Base-by-base conservation (phyloP, 2,113 vertebrate genomes). In the Labeo catla region DNA sequence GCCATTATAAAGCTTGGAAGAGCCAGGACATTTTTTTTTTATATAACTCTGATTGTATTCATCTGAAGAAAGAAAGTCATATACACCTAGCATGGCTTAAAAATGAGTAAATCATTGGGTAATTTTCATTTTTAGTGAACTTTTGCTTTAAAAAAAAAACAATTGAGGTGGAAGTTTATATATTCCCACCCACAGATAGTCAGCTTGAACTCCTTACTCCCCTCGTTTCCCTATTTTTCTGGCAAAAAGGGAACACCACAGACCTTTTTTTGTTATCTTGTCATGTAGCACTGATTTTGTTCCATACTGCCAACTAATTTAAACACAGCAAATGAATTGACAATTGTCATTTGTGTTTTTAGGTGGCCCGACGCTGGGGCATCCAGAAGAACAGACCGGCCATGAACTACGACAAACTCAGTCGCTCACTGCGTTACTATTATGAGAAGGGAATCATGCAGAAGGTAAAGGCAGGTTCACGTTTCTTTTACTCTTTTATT, bases 391-490 rank as follows among this genome's bases (percentile, higher is more conserved):
- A 99, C 93, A 90, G 98, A 1, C 98, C 98, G 0, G 98, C 98
- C 74, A 99, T 99, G 98, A 99, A 99, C 93, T 99, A 99, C 0
- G 98, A 99, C 95, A 99, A 99, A 91, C 95, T 99, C 87, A 99
- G 98, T 92, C 98, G 98, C 63, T 99, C 98, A 2, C 95, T 99
- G 86, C 97, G 98, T 83, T 99, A 99, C 91, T 99, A 99, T 94
- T 99, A 99, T 0, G 98, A 99, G 93, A 99, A 99, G 91, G 98
- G 98, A 92, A 99, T 99, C 94, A 99, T 99, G 98, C 98, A 99
- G 94, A 99, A 99, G 97, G 98, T 93, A 88, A 93, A 92, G 92
- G 90, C 92, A 91, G 86, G 91, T 92, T 91, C 88, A 86, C 36
- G 21, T 28, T 91, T 91, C 72, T 39, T 5, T 82, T 82, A 11